Evolutionary conservation across 2,113 vertebrate genomes (phyloP), one percentile per base, ranked within the genome.

Genomic region (Columbina picui): DNA sequence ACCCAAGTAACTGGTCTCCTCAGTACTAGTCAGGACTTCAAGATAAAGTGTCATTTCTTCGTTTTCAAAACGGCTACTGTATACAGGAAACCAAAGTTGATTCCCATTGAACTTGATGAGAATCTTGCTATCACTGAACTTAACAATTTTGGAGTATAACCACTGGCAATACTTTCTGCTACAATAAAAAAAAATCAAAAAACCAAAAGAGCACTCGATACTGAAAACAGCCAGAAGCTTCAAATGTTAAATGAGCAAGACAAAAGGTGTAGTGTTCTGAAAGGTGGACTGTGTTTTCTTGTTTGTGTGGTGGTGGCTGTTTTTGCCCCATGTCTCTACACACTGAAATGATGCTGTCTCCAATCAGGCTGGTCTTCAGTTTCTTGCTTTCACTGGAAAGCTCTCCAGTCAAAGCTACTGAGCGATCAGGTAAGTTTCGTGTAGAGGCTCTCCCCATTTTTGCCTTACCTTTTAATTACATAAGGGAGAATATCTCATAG

Each of bases 171-270:
- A 43, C 6, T 19, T 87, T 29, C 70, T 83, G 38, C 26, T 29
- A 32, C 29, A 64, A 71, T n/a, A 45, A 30, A 84, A 43, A 30
- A 43, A 30, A 76, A 26, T 10, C 73, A 34, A 13, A 18, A 34
- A 38, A 43, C 17, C 18, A 18, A 19, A 17, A 49, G 6, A 57
- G 27, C 5, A 38, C 23, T 18, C 7, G 68, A 14, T n/a, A 84
- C 0, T 56, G 21, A 68, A 61, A 89, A 43, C 21, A 69, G n/a
- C 2, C 50, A 50, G 7, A 91, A 74, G 7, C 0, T 0, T 38
- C 26, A 71, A 57, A 53, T 27, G 8, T 26, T 64, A 75, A 14
- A 50, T 45, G 52, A 70, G 26, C 10, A 53, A 56, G 20, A 53
- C 11, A 57, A 4, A 29, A 32, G 22, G 15, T 38, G 2, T 2